A percentile compares a stretch with the other conserved stretches of the same genome.
Conservation (phyloP, 2,797 vertebrate genomes). For the Amblyraja radiata region DNA sequence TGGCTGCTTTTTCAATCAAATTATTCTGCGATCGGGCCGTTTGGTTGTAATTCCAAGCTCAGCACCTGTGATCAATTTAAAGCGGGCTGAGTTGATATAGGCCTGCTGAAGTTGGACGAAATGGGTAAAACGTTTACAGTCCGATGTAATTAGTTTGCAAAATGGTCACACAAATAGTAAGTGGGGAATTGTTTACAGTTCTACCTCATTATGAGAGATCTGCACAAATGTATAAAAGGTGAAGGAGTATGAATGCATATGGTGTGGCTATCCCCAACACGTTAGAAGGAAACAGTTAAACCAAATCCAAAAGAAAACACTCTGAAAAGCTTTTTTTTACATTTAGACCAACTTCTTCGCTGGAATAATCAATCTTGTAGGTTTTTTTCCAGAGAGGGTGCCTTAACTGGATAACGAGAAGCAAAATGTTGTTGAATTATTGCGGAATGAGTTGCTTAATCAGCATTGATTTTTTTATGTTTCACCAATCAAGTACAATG, state of each 20-base stretch:
- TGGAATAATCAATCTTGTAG: neutral
- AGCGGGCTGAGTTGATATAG: neutral
- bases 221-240: neutral
- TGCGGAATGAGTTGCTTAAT: neutral
- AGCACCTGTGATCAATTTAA: conserved; percentile 1
- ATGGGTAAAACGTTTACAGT: neutral
- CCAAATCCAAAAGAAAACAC: neutral
- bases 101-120: neutral
- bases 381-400: neutral
- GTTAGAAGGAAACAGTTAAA: neutral
- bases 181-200: neutral
- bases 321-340: neutral
- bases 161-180: neutral
- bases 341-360: neutral
- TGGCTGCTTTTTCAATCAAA: neutral
- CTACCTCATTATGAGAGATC: neutral
- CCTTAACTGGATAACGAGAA: neutral
- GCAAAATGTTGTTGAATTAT: neutral
- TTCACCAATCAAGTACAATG: neutral
- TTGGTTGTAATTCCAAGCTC: neutral
- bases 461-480: neutral
- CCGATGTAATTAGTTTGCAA: neutral
- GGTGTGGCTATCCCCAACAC: neutral
- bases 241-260: neutral
- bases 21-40: neutral